Conservation (phyloP, 2,113 vertebrate species). For the Orthochromis indermauri region DNA sequence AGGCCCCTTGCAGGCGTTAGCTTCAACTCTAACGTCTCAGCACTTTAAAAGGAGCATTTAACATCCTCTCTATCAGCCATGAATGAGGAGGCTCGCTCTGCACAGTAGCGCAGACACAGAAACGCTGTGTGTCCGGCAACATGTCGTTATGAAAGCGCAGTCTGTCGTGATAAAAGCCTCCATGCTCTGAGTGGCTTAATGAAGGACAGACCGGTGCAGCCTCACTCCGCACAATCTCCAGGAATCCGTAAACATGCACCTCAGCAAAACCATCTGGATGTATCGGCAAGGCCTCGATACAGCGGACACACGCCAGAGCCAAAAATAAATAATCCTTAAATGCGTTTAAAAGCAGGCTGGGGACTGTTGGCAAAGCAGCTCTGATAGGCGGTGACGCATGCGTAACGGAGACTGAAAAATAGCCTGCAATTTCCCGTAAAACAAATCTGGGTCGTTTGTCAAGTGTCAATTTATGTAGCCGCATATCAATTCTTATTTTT, state of each 20-base stretch:
- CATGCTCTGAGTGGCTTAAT: conserved; percentile 40
- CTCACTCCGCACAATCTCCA: conserved; percentile 40
- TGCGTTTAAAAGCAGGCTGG: conserved; percentile 46
- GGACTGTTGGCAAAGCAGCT: conserved; percentile 7
- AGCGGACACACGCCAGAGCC: conserved; percentile 48
- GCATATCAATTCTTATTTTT: neutral
- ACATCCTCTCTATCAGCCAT: neutral
- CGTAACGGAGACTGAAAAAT: neutral
- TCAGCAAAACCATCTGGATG: conserved; percentile 61
- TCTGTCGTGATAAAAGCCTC: conserved; percentile 36
- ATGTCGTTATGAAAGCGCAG: conserved; percentile 21
- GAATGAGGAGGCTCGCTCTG: neutral
- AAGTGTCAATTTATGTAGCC: neutral
- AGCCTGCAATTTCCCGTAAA: neutral
- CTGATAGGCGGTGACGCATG: neutral
- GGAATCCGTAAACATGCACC: conserved; percentile 63
- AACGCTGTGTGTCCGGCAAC: neutral
- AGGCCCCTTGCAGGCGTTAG: neutral
- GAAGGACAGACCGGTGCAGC: conserved; percentile 51
- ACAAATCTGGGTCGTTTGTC: neutral
- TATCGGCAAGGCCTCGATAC: conserved; percentile 8
- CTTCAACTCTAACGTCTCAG: neutral
- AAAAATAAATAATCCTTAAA: conserved; percentile 64
- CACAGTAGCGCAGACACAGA: conserved; percentile 25
- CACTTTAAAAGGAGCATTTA: neutral